phyloP scores from a whole-genome alignment of 2,888 invertebrate genomes.

The Campoplex nolae region DNA sequence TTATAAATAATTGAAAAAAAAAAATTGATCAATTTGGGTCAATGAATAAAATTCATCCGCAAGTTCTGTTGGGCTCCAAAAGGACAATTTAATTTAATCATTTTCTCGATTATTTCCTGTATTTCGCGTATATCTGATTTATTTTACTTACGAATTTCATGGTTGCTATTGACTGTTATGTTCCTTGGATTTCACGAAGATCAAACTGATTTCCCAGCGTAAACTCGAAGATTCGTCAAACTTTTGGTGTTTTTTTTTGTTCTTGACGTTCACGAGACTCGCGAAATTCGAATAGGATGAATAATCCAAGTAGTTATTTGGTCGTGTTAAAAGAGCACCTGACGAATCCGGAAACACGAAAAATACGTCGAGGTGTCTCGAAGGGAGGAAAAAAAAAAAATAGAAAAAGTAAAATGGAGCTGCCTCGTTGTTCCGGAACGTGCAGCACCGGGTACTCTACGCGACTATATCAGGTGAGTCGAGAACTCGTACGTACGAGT shows the following conservation, averaged over 20 bases:
- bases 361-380: neutral
- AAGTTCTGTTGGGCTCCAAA: neutral
- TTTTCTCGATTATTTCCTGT: neutral
- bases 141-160: constrained; percentile 66
- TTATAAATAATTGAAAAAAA: neutral
- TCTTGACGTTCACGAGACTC: neutral
- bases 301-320: neutral
- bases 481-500: constrained; percentile 47
- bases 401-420: constrained; percentile 34
- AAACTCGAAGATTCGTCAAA: neutral
- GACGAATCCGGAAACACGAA: constrained; percentile 11
- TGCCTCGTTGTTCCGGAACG: constrained; percentile 64
- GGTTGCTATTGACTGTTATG: constrained; percentile 25
- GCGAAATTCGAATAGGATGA: neutral
- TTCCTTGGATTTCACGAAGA: constrained; percentile 1
- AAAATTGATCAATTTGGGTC: neutral
- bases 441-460: constrained; percentile 65
- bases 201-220: neutral
- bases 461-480: constrained; percentile 62
- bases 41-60: neutral
- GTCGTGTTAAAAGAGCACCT: neutral
- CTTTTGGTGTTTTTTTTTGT: constrained; percentile 19
- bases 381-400: neutral
- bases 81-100: neutral
- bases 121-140: neutral